These are phyloP conservation scores for Tinamus guttatus DNA, from an alignment of 2,113 vertebrate species.

Conservation along the genomic window DNA sequence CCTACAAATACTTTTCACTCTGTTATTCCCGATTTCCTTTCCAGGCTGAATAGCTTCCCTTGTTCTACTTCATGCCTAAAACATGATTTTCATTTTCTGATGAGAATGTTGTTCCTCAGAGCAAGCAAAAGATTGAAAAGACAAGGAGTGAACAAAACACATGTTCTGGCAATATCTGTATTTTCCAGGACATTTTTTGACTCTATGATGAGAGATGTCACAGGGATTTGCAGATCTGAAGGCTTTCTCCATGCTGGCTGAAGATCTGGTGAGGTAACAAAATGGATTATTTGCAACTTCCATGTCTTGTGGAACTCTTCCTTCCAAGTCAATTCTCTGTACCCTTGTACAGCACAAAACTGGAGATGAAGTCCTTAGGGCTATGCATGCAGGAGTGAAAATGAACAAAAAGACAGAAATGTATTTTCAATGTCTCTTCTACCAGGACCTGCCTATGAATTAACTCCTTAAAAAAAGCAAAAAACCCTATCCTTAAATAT, in stretches of 20 bases:
- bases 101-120: not conserved
- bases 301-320: not conserved
- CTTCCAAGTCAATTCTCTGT: not conserved
- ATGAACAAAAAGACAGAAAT: not conserved
- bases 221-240: not conserved
- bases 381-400: not conserved
- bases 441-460: not conserved
- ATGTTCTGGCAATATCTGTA: not conserved
- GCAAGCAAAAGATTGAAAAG: not conserved
- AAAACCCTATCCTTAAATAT: not conserved
- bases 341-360: not conserved
- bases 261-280: not conserved
- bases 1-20: not conserved
- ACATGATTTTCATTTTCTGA: not conserved
- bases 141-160: not conserved
- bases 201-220: not conserved
- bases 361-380: not conserved
- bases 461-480: not conserved
- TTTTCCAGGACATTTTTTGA: not conserved
- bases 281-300: not conserved
- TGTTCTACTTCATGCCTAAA: not conserved
- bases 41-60: not conserved
- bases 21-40: not conserved
- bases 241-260: not conserved
- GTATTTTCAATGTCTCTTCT: not conserved